Conservation (phyloP, 2,888 invertebrate species). For the Mellilla xanthometata region DNA sequence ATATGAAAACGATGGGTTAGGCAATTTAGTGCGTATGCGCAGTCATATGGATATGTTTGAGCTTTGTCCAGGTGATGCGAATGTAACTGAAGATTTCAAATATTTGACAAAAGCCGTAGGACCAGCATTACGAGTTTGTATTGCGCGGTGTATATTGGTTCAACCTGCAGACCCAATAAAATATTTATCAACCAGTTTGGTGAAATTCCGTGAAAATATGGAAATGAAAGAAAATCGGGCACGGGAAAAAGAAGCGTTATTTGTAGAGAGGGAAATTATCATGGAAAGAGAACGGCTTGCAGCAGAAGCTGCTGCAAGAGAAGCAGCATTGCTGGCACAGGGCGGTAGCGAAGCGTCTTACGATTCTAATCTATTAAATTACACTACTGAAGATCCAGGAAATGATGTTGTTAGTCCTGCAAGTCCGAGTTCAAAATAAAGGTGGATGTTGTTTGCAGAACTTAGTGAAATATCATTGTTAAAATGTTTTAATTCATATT, state of each 20-base stretch:
- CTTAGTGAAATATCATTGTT: no score
- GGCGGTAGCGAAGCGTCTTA: conserved; percentile 70
- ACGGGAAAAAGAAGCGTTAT: conserved; percentile 57
- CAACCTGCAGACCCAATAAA: conserved; percentile 74
- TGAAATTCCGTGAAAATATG: conserved; percentile 66
- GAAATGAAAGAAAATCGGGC: conserved; percentile 57
- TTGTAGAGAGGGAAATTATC: conserved; percentile 55
- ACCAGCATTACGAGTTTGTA: conserved; percentile 60
- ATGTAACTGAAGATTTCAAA: conserved; percentile 68
- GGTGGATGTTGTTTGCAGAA: no score
- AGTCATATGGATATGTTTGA: conserved; percentile 61
- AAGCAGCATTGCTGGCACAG: conserved; percentile 48
- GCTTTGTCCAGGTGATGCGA: conserved; percentile 61
- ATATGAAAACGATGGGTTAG: conserved; percentile 74
- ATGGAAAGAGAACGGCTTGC: conserved; percentile 60
- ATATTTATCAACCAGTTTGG: conserved; percentile 55
- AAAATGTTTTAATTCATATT: no score
- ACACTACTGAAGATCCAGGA: conserved; percentile 43
- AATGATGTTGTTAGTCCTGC: conserved; percentile 37
- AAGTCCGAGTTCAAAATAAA: conserved; percentile 46
- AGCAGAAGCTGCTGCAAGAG: conserved; percentile 56
- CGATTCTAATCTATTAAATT: conserved; percentile 65
- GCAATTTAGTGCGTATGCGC: conserved; percentile 71
- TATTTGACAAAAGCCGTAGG: conserved; percentile 68
- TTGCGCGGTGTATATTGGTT: conserved; percentile 63